These are phyloP conservation scores for Prorops nasuta DNA, from an alignment of 1,140 invertebrate species.

Conservation along the genomic window DNA sequence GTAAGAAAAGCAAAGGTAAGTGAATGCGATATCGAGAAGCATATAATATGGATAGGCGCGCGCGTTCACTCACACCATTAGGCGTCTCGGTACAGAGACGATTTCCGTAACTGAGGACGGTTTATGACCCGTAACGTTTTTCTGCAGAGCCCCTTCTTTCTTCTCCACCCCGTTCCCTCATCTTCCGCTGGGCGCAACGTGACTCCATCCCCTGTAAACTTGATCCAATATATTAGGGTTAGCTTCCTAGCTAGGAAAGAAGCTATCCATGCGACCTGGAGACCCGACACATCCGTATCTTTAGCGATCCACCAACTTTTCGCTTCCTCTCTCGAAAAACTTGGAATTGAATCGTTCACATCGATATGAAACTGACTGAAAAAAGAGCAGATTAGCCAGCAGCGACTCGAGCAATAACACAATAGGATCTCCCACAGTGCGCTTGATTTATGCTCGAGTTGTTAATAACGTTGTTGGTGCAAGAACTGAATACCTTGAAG, in stretches of 20 bases:
- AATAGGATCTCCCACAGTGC: no score
- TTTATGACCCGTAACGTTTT: conserved; percentile 49
- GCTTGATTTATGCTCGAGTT: no score
- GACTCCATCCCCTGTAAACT: conserved; percentile 24
- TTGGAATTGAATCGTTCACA: no score
- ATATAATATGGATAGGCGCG: conserved; percentile 9
- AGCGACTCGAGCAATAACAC: no score
- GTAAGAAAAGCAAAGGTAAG: neutral
- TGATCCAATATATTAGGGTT: conserved; percentile 49
- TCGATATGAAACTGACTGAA: no score
- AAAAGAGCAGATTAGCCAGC: no score
- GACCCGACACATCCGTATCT: no score
- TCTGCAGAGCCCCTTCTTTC: neutral
- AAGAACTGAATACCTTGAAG: no score
- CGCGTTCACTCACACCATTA: conserved; percentile 10
- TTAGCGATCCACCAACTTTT: no score
- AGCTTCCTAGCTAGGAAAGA: conserved; percentile 21
- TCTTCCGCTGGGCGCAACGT: conserved; percentile 18
- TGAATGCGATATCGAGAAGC: conserved; percentile 3
- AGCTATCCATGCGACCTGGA: conserved; percentile 19
- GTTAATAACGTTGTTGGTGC: no score
- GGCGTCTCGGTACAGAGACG: conserved; percentile 9
- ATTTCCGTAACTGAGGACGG: conserved; percentile 34
- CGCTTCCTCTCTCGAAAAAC: no score
- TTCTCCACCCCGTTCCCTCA: conserved; percentile 15